phyloP scores from a whole-genome alignment of 2,113 vertebrate genomes.

The Python bivittatus region DNA sequence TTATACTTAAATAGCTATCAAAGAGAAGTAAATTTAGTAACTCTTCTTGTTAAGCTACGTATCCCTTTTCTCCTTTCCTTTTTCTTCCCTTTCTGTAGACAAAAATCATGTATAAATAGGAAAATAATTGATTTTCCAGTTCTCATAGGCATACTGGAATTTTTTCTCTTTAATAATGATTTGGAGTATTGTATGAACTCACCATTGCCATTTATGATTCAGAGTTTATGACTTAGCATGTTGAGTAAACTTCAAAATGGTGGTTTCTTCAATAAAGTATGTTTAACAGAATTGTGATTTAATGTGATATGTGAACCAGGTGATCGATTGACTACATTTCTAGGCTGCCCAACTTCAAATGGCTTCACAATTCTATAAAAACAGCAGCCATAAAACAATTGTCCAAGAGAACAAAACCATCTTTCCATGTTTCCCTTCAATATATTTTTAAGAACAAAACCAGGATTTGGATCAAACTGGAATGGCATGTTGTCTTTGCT shows the following conservation, averaged over 20 bases:
- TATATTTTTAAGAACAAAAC: not conserved
- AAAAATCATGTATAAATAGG: not conserved
- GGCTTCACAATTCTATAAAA: not conserved
- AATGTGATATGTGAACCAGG: not conserved
- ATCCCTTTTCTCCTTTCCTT: not conserved
- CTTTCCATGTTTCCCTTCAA: not conserved
- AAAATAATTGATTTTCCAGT: not conserved
- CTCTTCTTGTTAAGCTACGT: not conserved
- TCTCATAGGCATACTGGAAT: not conserved
- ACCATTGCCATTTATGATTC: not conserved
- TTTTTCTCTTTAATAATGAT: not conserved
- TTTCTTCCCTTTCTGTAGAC: not conserved
- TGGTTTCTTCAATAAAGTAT: not conserved
- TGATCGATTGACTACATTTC: not conserved
- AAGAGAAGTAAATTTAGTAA: not conserved
- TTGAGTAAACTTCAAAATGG: not conserved
- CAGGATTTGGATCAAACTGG: not conserved
- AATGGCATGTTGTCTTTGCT: not conserved
- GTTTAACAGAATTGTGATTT: not conserved
- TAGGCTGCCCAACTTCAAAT: not conserved
- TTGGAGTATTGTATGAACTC: not conserved
- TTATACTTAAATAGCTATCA: not conserved
- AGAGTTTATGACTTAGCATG: not conserved
- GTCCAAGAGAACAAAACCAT: not conserved
- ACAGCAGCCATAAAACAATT: not conserved